Conservation (phyloP, 1,140 invertebrate species). For the Penaeus chinensis region DNA sequence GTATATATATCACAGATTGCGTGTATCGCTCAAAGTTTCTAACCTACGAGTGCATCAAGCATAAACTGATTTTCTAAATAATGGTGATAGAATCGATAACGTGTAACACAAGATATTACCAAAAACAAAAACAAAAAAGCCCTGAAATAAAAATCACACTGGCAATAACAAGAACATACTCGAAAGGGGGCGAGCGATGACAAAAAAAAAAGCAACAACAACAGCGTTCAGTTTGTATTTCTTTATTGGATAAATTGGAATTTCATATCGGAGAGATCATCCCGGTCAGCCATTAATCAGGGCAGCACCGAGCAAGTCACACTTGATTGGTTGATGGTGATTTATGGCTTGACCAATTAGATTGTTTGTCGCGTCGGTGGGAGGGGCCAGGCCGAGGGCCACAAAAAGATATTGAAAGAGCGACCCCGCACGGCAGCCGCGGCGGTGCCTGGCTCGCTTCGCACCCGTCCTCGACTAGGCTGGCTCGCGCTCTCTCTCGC, state of each 20-base stretch:
- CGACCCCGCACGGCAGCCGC: neutral
- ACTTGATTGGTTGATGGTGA: slow-evolving; percentile 61
- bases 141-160: no score
- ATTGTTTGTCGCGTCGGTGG: slow-evolving; percentile 60
- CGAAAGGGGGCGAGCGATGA: neutral
- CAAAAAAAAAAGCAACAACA: no score
- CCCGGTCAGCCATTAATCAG: slow-evolving; percentile 58
- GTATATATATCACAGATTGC: neutral
- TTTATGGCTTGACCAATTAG: slow-evolving; percentile 59
- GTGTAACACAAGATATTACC: no score
- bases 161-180: slow-evolving; percentile 15
- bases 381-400: slow-evolving; percentile 34
- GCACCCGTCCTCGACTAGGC: neutral
- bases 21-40: neutral
- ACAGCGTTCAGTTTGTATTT: slow-evolving; percentile 48
- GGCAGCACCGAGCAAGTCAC: slow-evolving; percentile 54
- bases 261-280: slow-evolving; percentile 61
- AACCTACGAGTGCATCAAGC: neutral
- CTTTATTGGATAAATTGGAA: slow-evolving; percentile 59
- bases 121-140: no score
- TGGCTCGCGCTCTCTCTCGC: neutral
- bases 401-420: neutral
- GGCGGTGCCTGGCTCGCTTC: neutral
- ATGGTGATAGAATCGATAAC: no score
- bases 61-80: neutral